Evolutionary conservation across 2,888 invertebrate species (phyloP).

Genomic region (Oligia fasciuncula): DNA sequence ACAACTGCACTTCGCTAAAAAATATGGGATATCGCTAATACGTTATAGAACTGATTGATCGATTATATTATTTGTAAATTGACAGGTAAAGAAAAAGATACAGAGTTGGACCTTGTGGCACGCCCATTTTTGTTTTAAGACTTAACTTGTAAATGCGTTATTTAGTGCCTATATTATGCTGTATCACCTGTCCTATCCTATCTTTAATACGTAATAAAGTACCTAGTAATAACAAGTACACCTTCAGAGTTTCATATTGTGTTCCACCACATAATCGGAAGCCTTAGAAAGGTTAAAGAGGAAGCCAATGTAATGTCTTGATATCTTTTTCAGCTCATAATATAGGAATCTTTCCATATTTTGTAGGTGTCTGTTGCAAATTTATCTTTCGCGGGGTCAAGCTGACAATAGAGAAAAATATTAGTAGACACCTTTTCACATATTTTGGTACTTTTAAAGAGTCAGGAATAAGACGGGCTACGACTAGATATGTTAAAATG

Average conservation of each 20-base stretch:
- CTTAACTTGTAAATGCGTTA: too few species aligned
- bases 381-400: not conserved
- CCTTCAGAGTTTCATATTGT: not conserved
- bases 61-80: not conserved
- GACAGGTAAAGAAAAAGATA: not conserved
- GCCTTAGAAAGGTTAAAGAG: not conserved
- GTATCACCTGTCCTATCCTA: not conserved
- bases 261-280: not conserved
- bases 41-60: not conserved
- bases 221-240: not conserved
- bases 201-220: not conserved
- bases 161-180: not conserved
- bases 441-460: not conserved
- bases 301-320: not conserved
- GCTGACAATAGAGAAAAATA: not conserved
- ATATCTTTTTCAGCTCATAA: not conserved
- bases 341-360: not conserved
- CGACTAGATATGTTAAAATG: too few species aligned
- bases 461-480: not conserved
- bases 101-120: constrained; percentile 1
- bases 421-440: not conserved
- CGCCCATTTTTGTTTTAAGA: not conserved
- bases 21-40: not conserved
- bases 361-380: not conserved
- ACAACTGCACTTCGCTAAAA: not conserved